phyloP scores from a whole-genome alignment of 2,113 vertebrate species.

The Pontoporia blainvillei region DNA sequence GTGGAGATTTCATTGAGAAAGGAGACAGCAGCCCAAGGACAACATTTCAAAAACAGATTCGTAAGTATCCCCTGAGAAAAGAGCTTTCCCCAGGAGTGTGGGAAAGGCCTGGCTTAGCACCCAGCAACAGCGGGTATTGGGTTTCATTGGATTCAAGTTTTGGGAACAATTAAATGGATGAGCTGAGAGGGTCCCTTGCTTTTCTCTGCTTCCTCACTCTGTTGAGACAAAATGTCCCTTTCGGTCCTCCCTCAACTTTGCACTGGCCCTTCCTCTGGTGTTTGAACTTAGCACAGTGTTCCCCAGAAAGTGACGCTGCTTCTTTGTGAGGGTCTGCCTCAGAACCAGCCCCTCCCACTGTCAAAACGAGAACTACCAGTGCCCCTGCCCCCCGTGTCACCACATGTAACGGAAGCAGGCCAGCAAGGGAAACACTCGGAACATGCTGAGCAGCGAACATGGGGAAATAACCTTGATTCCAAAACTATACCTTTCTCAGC shows the following conservation, averaged over 20 bases:
- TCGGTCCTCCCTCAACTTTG: neutral
- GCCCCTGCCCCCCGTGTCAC: neutral
- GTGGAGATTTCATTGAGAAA: neutral
- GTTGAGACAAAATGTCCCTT: neutral
- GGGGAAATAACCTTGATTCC: slow-evolving; percentile 1
- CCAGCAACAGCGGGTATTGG: neutral
- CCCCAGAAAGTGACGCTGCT: neutral
- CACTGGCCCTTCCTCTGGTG: neutral
- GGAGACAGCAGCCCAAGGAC: neutral
- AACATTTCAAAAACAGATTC: neutral
- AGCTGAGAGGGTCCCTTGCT: neutral
- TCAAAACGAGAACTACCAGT: neutral
- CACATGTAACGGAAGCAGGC: neutral
- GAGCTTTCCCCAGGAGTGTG: neutral
- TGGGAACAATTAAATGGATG: neutral
- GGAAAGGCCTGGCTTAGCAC: neutral
- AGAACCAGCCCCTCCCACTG: neutral
- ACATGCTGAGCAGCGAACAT: neutral
- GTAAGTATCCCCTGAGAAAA: neutral
- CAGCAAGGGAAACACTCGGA: neutral
- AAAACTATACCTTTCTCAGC: slow-evolving; percentile 47
- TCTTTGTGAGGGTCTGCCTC: neutral
- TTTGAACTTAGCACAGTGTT: neutral
- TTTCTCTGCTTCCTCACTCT: neutral
- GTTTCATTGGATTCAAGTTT: neutral